phyloP scores from a whole-genome alignment of 92 coral and sea anemone genomes.

The Siderastrea siderea region DNA sequence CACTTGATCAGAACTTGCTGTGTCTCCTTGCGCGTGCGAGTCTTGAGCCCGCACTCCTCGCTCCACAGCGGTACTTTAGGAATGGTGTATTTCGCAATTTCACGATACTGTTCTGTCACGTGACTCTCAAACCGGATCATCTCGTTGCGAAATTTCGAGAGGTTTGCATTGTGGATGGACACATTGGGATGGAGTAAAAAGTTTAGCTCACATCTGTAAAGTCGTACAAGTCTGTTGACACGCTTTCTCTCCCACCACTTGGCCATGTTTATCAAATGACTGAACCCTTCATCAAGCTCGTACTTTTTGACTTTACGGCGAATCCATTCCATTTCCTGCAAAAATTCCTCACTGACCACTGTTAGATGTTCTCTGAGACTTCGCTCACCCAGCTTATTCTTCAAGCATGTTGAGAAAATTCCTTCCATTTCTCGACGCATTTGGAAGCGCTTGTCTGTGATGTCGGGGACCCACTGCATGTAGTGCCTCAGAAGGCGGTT shows the following conservation, averaged over 20 bases:
- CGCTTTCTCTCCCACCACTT: constrained; percentile 94
- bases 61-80: constrained; percentile 92
- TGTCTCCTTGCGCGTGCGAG: constrained; percentile 91
- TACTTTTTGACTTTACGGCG: constrained; percentile 80
- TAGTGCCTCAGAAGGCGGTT: constrained; percentile 84
- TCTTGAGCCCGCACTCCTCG: constrained; percentile 80
- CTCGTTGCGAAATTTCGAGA: constrained; percentile 77
- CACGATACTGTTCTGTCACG: constrained; percentile 72
- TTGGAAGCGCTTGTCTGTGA: constrained; percentile 76
- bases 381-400: constrained; percentile 44
- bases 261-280: constrained; percentile 78
- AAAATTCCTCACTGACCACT: constrained; percentile 69
- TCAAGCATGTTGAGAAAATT: constrained; percentile 86
- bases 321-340: constrained; percentile 86
- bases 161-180: constrained; percentile 79
- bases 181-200: constrained; percentile 77
- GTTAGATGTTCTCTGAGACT: constrained; percentile 67
- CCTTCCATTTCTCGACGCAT: constrained; percentile 94
- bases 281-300: constrained; percentile 83
- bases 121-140: constrained; percentile 80
- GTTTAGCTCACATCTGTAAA: constrained; percentile 86
- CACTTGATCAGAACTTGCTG: constrained; percentile 89
- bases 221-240: constrained; percentile 82
- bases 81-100: constrained; percentile 68
- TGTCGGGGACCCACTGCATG: constrained; percentile 91